Conservation (phyloP, 2,797 vertebrate genomes). For the Syncerus caffer region DNA sequence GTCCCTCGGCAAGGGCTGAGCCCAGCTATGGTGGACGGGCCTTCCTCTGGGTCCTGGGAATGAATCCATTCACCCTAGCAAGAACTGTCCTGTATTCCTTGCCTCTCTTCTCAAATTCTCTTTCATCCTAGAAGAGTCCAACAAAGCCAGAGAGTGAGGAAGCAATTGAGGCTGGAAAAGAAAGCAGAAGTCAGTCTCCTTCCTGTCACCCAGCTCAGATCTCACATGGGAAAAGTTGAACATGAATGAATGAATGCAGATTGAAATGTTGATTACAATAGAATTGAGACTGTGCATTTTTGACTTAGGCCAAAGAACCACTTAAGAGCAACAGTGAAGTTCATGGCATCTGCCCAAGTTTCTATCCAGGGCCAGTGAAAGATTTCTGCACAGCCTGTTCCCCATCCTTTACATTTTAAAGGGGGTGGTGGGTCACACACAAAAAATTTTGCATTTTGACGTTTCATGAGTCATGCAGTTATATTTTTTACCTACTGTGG, state of each 20-base stretch:
- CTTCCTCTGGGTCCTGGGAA: background rate
- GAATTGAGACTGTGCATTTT: background rate
- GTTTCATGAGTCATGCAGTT: background rate
- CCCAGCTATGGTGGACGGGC: accelerated
- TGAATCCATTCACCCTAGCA: background rate
- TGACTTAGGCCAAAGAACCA: background rate
- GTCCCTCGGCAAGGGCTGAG: background rate
- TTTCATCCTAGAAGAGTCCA: background rate
- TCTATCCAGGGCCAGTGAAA: background rate
- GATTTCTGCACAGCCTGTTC: background rate
- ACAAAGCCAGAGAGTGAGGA: background rate
- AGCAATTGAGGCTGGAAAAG: background rate
- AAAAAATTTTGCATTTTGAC: background rate
- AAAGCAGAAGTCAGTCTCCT: background rate
- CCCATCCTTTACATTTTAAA: background rate
- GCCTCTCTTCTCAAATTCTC: background rate
- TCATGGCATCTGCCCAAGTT: background rate
- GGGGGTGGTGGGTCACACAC: background rate
- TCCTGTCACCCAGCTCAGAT: background rate
- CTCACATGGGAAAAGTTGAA: background rate
- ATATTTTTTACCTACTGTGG: background rate
- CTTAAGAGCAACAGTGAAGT: background rate
- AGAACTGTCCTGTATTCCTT: background rate
- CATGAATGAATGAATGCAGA: background rate
- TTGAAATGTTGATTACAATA: background rate